These are phyloP conservation scores for Sialis fuliginosa DNA, from an alignment of 2,888 invertebrate genomes.

Conservation along the genomic window DNA sequence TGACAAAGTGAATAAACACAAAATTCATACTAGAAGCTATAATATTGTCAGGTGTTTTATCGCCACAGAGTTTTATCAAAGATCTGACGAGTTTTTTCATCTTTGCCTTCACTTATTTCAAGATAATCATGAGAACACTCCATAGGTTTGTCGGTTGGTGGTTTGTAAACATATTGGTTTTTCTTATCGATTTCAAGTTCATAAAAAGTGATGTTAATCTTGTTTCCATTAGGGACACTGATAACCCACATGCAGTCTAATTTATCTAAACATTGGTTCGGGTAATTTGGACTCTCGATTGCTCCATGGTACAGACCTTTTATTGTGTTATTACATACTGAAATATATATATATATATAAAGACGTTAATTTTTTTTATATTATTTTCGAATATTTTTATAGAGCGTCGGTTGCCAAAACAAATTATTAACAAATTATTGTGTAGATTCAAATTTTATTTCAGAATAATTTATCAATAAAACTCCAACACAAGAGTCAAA, in stretches of 20 bases:
- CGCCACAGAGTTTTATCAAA: constrained; percentile 29
- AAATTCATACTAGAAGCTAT: constrained; percentile 37
- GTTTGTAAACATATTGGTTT: neutral
- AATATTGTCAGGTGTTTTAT: constrained; percentile 25
- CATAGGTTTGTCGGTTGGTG: constrained; percentile 3
- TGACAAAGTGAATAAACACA: constrained; percentile 45
- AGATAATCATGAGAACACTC: constrained; percentile 44
- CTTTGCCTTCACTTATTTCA: constrained; percentile 25
- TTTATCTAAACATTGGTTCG: constrained; percentile 38
- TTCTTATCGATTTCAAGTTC: constrained; percentile 42
- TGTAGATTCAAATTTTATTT: too few relatives aligned
- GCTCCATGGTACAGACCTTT: constrained; percentile 45
- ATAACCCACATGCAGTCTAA: constrained; percentile 63
- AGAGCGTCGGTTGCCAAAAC: neutral
- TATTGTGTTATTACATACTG: constrained; percentile 45
- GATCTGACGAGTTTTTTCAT: constrained; percentile 18
- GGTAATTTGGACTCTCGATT: constrained; percentile 78
- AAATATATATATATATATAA: constrained; percentile 7
- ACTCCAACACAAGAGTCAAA: too few relatives aligned
- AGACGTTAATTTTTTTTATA: too few relatives aligned
- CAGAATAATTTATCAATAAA: too few relatives aligned
- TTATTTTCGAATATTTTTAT: too few relatives aligned
- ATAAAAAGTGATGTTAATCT: constrained; percentile 63
- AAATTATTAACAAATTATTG: too few relatives aligned
- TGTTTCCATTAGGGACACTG: constrained; percentile 57